phyloP scores from a whole-genome alignment of 2,113 vertebrate species.

The Eudyptes chrysolophus region DNA sequence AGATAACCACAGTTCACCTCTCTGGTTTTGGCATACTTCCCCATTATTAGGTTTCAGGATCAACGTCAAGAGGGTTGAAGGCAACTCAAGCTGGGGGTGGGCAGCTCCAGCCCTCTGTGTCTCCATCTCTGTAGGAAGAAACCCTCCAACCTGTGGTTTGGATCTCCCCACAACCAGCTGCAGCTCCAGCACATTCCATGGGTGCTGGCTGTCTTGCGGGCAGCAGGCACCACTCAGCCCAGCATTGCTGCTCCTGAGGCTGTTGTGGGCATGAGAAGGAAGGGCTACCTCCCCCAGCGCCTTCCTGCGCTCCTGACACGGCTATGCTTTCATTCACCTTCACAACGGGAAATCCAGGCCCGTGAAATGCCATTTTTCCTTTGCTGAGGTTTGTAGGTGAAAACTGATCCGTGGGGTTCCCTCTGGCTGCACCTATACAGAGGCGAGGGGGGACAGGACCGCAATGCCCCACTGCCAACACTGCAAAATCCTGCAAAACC shows the following conservation, averaged over 20 bases:
- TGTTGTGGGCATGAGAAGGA: neutral
- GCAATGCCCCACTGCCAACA: fast-evolving
- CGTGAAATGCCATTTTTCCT: neutral
- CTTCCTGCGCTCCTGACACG: neutral
- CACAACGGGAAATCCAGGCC: neutral
- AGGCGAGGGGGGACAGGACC: neutral
- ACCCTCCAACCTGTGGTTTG: fast-evolving
- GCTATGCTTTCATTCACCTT: neutral
- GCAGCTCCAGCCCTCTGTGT: neutral
- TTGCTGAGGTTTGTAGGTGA: neutral
- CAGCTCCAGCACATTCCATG: fast-evolving
- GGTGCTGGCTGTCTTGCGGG: fast-evolving
- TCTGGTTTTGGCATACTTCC: neutral
- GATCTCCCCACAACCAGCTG: fast-evolving
- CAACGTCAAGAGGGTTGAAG: neutral
- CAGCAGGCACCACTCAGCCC: neutral
- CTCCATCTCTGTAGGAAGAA: neutral
- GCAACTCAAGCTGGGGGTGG: fast-evolving
- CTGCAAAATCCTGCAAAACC: neutral
- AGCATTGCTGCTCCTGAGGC: neutral
- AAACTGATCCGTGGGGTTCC: neutral
- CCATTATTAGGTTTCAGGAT: neutral
- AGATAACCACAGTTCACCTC: neutral
- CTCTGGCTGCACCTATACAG: neutral
- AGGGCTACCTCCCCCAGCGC: neutral